Base-by-base conservation (phyloP, 1,140 invertebrate species). In the Diploscapter pachys region DNA sequence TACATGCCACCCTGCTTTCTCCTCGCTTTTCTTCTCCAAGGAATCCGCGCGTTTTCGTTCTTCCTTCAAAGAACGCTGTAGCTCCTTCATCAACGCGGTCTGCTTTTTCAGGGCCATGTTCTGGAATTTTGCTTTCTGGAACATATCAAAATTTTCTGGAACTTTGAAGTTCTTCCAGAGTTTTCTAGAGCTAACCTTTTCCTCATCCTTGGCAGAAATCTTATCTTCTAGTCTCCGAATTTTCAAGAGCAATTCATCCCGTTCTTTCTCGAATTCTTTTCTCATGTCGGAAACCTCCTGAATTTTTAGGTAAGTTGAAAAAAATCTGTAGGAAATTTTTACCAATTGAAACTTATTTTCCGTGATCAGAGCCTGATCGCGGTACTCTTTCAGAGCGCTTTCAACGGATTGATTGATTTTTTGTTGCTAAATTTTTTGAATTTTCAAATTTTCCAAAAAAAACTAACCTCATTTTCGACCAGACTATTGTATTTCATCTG, bases 1-100 rank as follows among this genome's bases (percentile, higher is more conserved):
- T 3, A 76, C 68, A 52, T 66, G 63, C 70, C 68, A 71, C 48
- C 61, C 70, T 11, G 52, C 13, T 13, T 55, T 64, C 9, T 65
- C 72, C 56, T 76, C 75, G n/a, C 69, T 71, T n/a, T 55, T 57
- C 13, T 63, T 64, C 55, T 76, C 75, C 59, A 75, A 63, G 6
- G 69, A 64, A 56, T 76, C 75, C 4, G 75, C 75, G 52, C 75
- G 69, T 66, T 69, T 76, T 13, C 54, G 71, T 57, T 76, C 75
- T 9, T 76, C 75, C 50, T 72, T 71, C 6, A 71, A n/a, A 6
- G 70, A 5, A 31, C 72, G 71, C 52, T 76, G 69, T 6, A 76
- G 70, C 52, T 76, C 75, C 52, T 76, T 76, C 52, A 76, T 53
- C n/a, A 66, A 6, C 11, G 63, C 49, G 13, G 8, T 50, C 51